Percentiles rank a stretch among this genome's conserved stretches.
phyloP scores from a whole-genome alignment of 1,140 invertebrate species.

The Hyphantria cunea region DNA sequence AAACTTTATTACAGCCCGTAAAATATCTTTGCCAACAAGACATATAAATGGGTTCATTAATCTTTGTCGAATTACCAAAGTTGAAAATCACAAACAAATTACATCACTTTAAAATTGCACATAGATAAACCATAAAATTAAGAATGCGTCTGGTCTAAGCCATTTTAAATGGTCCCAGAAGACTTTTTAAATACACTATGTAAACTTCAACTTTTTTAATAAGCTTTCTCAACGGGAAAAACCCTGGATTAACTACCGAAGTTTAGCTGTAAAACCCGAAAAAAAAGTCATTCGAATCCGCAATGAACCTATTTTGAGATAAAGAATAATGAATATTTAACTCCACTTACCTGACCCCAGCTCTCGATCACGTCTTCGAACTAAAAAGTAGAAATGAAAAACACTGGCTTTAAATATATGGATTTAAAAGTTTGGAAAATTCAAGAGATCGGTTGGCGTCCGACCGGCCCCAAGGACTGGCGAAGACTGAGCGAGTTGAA shows the following conservation, averaged over 20 bases:
- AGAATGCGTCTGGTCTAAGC: conserved; percentile 21
- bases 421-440: conserved; percentile 27
- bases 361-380: conserved; percentile 7
- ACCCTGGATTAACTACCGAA: conserved; percentile 41
- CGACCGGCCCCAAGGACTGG: conserved; percentile 30
- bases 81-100: too few relatives aligned
- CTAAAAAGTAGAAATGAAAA: conserved; percentile 24
- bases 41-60: background rate
- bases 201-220: conserved; percentile 57
- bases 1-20: background rate
- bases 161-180: conserved; percentile 40
- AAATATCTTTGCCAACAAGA: background rate
- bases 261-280: conserved; percentile 40
- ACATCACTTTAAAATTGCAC: too few relatives aligned
- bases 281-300: conserved; percentile 34
- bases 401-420: conserved; percentile 15
- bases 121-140: conserved; percentile 18
- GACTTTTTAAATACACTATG: conserved; percentile 42
- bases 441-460: conserved; percentile 30
- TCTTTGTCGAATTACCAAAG: too few relatives aligned
- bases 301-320: conserved; percentile 9
- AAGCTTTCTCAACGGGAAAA: conserved; percentile 38
- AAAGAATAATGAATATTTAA: conserved; percentile 23
- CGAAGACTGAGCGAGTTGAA: conserved; percentile 41
- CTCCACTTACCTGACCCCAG: conserved; percentile 15